Conservation (phyloP, 2,113 vertebrate genomes). For the Prietella phreatophila region DNA sequence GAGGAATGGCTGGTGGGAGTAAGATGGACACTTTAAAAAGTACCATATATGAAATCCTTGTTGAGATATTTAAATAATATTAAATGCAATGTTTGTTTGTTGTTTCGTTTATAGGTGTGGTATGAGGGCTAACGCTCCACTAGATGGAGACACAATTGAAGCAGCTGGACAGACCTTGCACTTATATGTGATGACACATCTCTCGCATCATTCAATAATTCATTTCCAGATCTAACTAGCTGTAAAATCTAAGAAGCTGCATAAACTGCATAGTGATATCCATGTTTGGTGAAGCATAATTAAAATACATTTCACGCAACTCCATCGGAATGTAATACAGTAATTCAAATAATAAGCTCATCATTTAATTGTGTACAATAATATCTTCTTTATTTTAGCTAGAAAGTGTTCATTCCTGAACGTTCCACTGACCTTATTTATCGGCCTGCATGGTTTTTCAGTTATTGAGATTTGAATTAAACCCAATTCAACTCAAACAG, state of each 20-base stretch:
- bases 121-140: conserved; percentile 7
- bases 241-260: background rate
- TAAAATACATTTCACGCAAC: background rate
- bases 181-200: conserved; percentile 23
- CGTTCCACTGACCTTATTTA: background rate
- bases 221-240: background rate
- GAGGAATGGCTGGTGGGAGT: conserved; percentile 9
- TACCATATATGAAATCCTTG: background rate
- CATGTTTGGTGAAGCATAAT: background rate
- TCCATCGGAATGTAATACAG: background rate
- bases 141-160: conserved; percentile 35
- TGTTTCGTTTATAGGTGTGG: background rate
- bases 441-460: background rate
- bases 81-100: background rate
- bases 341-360: background rate
- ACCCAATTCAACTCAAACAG: background rate
- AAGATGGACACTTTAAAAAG: conserved; percentile 15
- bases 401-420: background rate
- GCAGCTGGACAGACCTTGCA: background rate
- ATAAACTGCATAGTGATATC: background rate
- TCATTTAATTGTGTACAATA: background rate
- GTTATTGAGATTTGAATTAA: background rate
- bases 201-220: background rate
- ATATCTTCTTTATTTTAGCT: background rate
- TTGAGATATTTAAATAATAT: background rate